These are phyloP conservation scores for Hypomesus transpacificus DNA, from an alignment of 2,113 vertebrate species.

Conservation along the genomic window DNA sequence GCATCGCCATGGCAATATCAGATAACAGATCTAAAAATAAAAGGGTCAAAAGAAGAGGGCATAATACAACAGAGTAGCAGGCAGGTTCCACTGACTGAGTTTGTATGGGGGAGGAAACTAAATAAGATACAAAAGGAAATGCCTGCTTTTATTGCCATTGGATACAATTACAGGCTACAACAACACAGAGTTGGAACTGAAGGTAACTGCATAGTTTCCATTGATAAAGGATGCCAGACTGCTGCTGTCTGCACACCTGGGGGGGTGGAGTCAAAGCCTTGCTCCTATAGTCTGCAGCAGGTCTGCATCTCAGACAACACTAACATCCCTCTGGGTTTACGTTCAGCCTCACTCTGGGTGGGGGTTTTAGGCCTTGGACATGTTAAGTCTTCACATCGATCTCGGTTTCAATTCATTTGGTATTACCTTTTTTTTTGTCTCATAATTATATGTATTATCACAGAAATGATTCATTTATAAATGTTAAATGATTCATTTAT, in stretches of 20 bases:
- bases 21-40: constrained; percentile 69
- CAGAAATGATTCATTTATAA: no score
- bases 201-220: constrained; percentile 19
- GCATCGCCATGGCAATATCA: constrained; percentile 65
- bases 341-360: no score
- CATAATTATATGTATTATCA: no score
- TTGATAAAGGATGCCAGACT: not conserved
- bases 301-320: no score
- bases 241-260: not conserved
- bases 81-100: constrained; percentile 58
- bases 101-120: constrained; percentile 46
- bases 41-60: constrained; percentile 40
- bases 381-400: no score
- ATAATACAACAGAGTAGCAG: constrained; percentile 50
- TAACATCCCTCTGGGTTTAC: no score
- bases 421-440: no score
- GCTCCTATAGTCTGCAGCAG: not conserved
- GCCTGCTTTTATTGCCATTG: constrained; percentile 57
- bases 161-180: constrained; percentile 51
- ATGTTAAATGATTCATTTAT: no score
- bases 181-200: constrained; percentile 19
- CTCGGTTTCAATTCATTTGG: no score
- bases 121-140: constrained; percentile 45
- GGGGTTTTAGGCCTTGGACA: no score
- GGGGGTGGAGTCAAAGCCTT: not conserved